Evolutionary conservation across 2,113 vertebrate genomes (phyloP).

Genomic region (Notarius quadriscutis): DNA sequence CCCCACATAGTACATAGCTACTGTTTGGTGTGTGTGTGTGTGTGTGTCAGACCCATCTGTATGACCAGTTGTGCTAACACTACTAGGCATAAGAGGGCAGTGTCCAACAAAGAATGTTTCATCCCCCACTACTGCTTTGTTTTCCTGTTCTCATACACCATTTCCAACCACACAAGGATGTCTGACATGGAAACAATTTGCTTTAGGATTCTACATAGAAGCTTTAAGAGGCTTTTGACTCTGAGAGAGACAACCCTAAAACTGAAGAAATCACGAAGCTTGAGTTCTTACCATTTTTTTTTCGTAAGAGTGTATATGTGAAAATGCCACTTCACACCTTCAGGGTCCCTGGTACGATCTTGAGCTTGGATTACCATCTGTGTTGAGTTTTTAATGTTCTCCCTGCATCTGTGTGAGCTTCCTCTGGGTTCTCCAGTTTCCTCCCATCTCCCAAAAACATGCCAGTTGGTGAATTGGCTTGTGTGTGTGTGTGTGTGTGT

Average conservation of each 20-base stretch:
- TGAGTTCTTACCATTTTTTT: neutral
- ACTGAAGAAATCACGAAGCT: neutral
- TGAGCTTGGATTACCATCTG: neutral
- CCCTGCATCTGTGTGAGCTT: neutral
- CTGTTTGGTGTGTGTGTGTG: neutral
- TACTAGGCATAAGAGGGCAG: constrained; percentile 37
- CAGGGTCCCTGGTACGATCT: too few species aligned
- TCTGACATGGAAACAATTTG: neutral
- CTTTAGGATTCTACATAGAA: neutral
- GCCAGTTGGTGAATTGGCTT: neutral
- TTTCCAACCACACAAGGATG: neutral
- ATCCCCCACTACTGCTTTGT: too few species aligned
- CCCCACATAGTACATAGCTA: neutral
- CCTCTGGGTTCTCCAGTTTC: neutral
- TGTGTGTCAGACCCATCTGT: neutral
- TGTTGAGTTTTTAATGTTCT: neutral
- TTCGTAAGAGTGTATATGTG: neutral
- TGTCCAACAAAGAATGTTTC: constrained; percentile 21
- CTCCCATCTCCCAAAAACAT: neutral
- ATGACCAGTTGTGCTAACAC: neutral
- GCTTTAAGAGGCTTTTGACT: neutral
- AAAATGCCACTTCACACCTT: neutral
- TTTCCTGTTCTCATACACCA: neutral
- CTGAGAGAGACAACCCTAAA: neutral
- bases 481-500: neutral